phyloP scores from a whole-genome alignment of 1,140 invertebrate species.

The Pseudomyrmex pallidus region DNA sequence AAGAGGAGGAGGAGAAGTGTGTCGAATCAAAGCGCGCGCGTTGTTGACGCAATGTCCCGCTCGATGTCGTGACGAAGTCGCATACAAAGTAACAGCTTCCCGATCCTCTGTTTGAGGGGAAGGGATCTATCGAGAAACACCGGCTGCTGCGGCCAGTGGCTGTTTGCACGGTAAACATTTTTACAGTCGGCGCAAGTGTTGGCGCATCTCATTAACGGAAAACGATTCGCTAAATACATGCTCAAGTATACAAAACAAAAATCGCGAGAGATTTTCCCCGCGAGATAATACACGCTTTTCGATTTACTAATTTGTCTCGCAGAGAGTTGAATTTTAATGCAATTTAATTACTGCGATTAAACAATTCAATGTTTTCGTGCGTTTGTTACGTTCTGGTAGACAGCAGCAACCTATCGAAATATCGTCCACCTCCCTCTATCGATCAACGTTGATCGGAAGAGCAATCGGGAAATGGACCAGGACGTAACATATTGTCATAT shows the following conservation, averaged over 20 bases:
- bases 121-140: constrained; percentile 18
- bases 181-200: constrained; percentile 46
- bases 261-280: constrained; percentile 6
- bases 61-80: constrained; percentile 44
- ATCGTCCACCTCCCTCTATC: too few species aligned
- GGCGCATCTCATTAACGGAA: constrained; percentile 49
- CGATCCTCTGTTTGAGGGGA: neutral
- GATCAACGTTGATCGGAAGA: neutral
- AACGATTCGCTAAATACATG: constrained; percentile 36
- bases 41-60: constrained; percentile 29
- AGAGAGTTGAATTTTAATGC: too few species aligned
- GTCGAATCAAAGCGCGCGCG: constrained; percentile 27
- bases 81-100: constrained; percentile 18
- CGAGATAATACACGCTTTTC: neutral
- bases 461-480: neutral
- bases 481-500: neutral
- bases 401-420: too few species aligned
- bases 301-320: too few species aligned
- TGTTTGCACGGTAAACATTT: constrained; percentile 41
- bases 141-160: too few species aligned
- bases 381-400: too few species aligned
- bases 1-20: neutral
- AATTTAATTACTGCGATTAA: too few species aligned
- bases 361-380: too few species aligned
- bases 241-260: constrained; percentile 24